Evolutionary conservation across 2,797 vertebrate genomes (phyloP).

Genomic region (Enteromius paludinosus): DNA sequence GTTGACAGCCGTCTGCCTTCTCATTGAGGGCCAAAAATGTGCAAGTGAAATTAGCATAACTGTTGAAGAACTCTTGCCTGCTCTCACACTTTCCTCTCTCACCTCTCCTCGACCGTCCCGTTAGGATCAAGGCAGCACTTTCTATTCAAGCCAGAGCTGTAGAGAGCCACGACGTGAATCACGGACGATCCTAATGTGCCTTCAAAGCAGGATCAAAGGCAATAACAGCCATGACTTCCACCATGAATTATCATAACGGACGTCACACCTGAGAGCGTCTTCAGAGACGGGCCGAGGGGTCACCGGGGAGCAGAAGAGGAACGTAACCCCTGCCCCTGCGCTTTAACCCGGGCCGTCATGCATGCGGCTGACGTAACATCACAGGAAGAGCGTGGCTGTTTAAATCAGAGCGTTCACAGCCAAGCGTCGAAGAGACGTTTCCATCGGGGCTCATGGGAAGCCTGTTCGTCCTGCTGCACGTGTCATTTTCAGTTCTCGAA

Average conservation of each 20-base stretch:
- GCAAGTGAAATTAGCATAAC: constrained; percentile 62
- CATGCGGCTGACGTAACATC: constrained; percentile 75
- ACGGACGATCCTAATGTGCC: constrained; percentile 53
- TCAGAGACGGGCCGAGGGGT: constrained; percentile 5
- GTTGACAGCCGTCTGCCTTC: constrained; percentile 23
- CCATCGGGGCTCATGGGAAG: constrained; percentile 41
- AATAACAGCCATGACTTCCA: constrained; percentile 48
- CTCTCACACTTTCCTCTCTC: constrained; percentile 57
- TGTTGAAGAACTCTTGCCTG: constrained; percentile 40
- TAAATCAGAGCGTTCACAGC: constrained; percentile 52
- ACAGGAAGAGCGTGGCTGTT: constrained; percentile 68
- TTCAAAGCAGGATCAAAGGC: constrained; percentile 64
- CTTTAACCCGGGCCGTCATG: constrained; percentile 73
- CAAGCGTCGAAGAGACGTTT: constrained; percentile 41
- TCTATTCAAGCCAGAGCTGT: constrained; percentile 54
- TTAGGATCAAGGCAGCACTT: constrained; percentile 59
- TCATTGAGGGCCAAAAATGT: constrained; percentile 43
- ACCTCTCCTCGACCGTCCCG: constrained; percentile 37
- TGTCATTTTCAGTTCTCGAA: constrained; percentile 53
- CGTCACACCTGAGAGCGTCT: constrained; percentile 51
- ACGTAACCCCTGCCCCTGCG: constrained; percentile 57
- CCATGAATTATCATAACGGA: constrained; percentile 54
- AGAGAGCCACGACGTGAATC: constrained; percentile 51
- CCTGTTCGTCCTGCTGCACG: neutral
- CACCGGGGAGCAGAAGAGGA: constrained; percentile 24